Percentiles rank a stretch among this genome's conserved stretches.
Evolutionary conservation across 2,888 invertebrate genomes (phyloP).

Genomic region (Tetheella fluctuosa): DNA sequence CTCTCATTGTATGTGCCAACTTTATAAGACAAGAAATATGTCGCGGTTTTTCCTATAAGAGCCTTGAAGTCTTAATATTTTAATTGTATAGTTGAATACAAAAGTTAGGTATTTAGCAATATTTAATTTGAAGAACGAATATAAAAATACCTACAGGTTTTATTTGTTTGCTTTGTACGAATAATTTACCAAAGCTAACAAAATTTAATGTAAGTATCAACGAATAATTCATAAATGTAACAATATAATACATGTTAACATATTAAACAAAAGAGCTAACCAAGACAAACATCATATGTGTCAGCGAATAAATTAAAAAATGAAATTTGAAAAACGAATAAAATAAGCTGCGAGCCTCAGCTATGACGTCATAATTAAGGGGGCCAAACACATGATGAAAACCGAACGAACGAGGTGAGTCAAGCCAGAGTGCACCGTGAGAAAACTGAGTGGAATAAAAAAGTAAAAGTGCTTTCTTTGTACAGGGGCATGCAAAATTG

Average conservation of each 20-base stretch:
- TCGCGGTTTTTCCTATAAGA: constrained; percentile 32
- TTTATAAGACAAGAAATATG: constrained; percentile 62
- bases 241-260: constrained; percentile 19
- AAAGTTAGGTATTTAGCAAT: no score
- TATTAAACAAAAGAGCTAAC: constrained; percentile 51
- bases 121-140: no score
- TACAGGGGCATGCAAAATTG: constrained; percentile 69
- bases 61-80: constrained; percentile 24
- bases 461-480: constrained; percentile 82
- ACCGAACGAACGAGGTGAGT: constrained; percentile 61
- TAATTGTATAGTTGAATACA: not conserved
- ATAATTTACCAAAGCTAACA: not conserved
- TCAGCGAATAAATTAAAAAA: constrained; percentile 66
- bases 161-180: not conserved
- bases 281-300: constrained; percentile 59
- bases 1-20: constrained; percentile 52
- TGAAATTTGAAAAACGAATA: constrained; percentile 59
- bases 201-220: not conserved
- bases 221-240: constrained; percentile 32
- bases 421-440: constrained; percentile 60
- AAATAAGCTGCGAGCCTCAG: constrained; percentile 46
- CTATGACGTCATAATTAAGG: constrained; percentile 80
- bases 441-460: constrained; percentile 70
- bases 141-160: no score
- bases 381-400: constrained; percentile 57